Evolutionary conservation across 2,888 invertebrate genomes (phyloP).

Genomic region (Torymus aiolomorphi): DNA sequence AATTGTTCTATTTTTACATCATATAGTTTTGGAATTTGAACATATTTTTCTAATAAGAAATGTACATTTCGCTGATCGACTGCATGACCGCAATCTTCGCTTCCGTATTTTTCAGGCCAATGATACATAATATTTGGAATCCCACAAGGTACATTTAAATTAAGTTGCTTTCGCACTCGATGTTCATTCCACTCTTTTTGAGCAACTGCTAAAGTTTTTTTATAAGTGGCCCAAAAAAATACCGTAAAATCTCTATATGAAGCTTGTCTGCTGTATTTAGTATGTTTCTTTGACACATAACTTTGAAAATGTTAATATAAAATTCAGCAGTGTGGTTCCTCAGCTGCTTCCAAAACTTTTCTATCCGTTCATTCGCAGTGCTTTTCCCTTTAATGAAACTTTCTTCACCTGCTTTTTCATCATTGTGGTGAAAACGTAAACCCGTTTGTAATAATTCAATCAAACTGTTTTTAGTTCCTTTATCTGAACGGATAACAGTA

Average conservation of each 20-base stretch:
- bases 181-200: not conserved
- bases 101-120: too few relatives aligned
- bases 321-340: not conserved
- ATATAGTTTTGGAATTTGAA: too few relatives aligned
- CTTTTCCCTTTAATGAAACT: not conserved
- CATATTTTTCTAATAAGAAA: too few relatives aligned
- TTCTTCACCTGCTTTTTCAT: not conserved
- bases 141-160: not conserved
- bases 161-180: not conserved
- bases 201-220: not conserved
- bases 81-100: too few relatives aligned
- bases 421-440: not conserved
- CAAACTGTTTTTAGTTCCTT: not conserved
- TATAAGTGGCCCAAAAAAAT: not conserved
- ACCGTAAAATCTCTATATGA: not conserved
- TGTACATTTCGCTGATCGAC: too few relatives aligned
- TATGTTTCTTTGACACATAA: not conserved
- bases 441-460: not conserved
- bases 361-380: too few relatives aligned
- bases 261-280: not conserved
- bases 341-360: too few relatives aligned
- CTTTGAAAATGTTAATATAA: not conserved
- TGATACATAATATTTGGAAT: too few relatives aligned
- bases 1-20: too few relatives aligned
- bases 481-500: not conserved